Evolutionary conservation across 2,797 vertebrate species (phyloP).

Genomic region (Sarcoramphus papa): DNA sequence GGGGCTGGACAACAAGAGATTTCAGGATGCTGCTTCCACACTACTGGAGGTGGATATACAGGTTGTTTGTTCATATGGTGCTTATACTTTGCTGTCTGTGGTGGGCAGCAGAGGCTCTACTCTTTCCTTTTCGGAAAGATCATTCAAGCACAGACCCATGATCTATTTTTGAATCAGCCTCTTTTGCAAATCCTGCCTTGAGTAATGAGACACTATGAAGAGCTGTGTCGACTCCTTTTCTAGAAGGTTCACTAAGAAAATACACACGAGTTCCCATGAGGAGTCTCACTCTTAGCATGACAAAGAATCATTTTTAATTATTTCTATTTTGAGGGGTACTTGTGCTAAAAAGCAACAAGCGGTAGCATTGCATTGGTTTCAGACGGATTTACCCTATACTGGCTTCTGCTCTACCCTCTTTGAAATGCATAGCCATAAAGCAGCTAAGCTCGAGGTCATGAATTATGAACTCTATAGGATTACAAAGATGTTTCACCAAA

Average conservation of each 20-base stretch:
- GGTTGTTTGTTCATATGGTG: neutral
- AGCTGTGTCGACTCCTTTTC: neutral
- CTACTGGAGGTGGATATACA: fast-evolving
- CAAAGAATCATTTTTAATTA: neutral
- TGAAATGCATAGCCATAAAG: neutral
- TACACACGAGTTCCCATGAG: neutral
- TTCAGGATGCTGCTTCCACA: neutral
- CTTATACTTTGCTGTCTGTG: neutral
- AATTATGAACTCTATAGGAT: neutral
- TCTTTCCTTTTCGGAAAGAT: neutral
- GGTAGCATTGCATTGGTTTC: neutral
- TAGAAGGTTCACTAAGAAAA: neutral
- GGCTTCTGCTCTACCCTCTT: neutral
- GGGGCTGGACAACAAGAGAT: neutral
- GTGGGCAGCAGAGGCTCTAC: neutral
- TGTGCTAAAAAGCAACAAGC: neutral
- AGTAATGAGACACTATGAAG: neutral
- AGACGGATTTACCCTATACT: neutral
- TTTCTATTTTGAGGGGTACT: neutral
- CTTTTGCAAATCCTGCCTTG: neutral
- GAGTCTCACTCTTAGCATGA: neutral
- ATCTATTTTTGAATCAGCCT: neutral
- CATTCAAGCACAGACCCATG: neutral
- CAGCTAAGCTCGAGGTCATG: neutral
- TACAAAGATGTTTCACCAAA: neutral